These are phyloP conservation scores for Indicator indicator DNA, from an alignment of 2,113 vertebrate genomes.

Conservation along the genomic window DNA sequence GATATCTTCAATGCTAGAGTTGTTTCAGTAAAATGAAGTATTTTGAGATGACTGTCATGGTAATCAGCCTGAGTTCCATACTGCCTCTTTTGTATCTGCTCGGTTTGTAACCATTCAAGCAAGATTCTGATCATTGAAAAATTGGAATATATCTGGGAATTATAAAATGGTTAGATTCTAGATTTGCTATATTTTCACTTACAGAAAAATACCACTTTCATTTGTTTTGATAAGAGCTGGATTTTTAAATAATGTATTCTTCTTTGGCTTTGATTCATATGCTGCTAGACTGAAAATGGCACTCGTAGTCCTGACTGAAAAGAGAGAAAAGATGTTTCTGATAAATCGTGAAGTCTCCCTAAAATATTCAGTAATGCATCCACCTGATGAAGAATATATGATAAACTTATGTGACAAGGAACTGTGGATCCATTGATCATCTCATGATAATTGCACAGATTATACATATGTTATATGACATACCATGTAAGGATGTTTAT, in stretches of 20 bases:
- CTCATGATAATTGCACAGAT: neutral
- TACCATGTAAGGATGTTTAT: neutral
- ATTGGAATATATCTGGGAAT: neutral
- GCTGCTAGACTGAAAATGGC: neutral
- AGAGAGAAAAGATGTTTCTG: neutral
- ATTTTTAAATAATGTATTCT: neutral
- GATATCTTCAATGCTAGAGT: neutral
- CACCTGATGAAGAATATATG: neutral
- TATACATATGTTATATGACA: neutral
- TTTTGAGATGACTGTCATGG: neutral
- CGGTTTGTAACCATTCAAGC: neutral
- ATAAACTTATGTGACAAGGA: neutral
- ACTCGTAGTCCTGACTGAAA: neutral
- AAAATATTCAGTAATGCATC: neutral
- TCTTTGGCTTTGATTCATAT: neutral
- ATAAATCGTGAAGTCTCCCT: neutral
- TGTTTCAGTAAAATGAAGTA: neutral
- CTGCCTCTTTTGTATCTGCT: neutral
- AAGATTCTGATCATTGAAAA: neutral
- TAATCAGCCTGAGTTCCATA: neutral
- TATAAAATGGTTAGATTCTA: neutral
- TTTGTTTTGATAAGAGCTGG: neutral
- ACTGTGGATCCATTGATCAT: neutral
- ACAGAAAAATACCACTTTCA: neutral
- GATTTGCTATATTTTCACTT: neutral